Evolutionary conservation across 2,113 vertebrate species (phyloP).

Genomic region (Trinectes maculatus): DNA sequence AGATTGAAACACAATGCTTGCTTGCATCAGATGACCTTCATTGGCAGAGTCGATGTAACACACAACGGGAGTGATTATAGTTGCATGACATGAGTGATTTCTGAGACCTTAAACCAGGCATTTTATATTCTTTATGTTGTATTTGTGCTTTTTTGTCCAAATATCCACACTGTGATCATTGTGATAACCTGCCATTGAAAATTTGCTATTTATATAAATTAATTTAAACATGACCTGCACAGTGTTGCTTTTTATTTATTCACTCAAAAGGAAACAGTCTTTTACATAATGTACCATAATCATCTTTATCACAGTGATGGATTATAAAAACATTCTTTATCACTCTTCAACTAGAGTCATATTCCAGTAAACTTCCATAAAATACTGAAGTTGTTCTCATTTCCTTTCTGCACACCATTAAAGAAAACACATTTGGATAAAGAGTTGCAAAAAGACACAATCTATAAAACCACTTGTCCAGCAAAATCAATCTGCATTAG

Average conservation of each 20-base stretch:
- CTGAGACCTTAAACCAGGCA: accelerated
- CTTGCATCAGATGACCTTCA: slow-evolving; percentile 22
- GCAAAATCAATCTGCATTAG: not conserved
- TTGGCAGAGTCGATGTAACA: not conserved
- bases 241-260: not conserved
- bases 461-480: not conserved
- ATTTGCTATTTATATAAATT: not conserved
- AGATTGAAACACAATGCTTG: not conserved
- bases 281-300: slow-evolving; percentile 2
- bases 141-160: not conserved
- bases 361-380: not conserved
- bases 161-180: not conserved
- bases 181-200: not conserved
- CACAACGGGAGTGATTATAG: slow-evolving; percentile 11
- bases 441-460: not conserved
- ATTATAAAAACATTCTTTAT: slow-evolving; percentile 10
- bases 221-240: not conserved
- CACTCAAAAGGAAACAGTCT: not conserved
- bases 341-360: slow-evolving; percentile 25
- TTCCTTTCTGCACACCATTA: not conserved
- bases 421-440: not conserved
- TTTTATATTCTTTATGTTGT: not conserved
- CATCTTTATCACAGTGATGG: not conserved
- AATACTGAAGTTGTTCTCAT: not conserved
- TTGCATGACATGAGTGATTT: slow-evolving; percentile 8